phyloP scores from a whole-genome alignment of 2,888 invertebrate genomes.

The Idaea dimidiata region DNA sequence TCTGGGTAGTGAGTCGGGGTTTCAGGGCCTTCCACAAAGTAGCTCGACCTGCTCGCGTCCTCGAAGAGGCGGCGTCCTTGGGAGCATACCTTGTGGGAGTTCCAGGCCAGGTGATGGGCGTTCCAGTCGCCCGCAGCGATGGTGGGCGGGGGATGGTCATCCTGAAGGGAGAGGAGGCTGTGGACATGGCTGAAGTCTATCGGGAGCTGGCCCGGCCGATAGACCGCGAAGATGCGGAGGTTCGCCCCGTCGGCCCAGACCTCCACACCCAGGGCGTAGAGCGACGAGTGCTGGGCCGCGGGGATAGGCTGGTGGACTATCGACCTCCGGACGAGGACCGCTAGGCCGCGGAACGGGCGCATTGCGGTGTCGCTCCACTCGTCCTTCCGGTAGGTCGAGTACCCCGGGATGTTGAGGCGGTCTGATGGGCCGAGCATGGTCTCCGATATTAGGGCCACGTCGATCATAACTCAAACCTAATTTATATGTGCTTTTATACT shows the following conservation, averaged over 20 bases:
- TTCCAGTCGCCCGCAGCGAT: not conserved
- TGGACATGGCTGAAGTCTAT: not conserved
- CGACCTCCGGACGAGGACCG: not conserved
- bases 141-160: not conserved
- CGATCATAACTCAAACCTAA: not conserved
- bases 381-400: conserved; percentile 9
- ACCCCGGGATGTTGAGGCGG: conserved; percentile 2
- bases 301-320: not conserved
- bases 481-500: not conserved
- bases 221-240: not conserved
- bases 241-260: not conserved
- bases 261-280: not conserved
- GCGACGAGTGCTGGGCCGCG: not conserved
- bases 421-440: conserved; percentile 1
- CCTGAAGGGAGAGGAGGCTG: not conserved
- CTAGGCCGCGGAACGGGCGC: not conserved
- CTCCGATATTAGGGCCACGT: conserved; percentile 9
- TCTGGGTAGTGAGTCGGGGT: not conserved
- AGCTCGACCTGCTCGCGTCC: not conserved
- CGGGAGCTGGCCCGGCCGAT: not conserved
- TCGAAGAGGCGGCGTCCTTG: not conserved
- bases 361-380: not conserved
- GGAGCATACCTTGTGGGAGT: not conserved
- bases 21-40: not conserved
- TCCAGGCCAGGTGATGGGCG: not conserved